Evolutionary conservation across 2,888 invertebrate species (phyloP).

Genomic region (Ichneumoninae sp.): DNA sequence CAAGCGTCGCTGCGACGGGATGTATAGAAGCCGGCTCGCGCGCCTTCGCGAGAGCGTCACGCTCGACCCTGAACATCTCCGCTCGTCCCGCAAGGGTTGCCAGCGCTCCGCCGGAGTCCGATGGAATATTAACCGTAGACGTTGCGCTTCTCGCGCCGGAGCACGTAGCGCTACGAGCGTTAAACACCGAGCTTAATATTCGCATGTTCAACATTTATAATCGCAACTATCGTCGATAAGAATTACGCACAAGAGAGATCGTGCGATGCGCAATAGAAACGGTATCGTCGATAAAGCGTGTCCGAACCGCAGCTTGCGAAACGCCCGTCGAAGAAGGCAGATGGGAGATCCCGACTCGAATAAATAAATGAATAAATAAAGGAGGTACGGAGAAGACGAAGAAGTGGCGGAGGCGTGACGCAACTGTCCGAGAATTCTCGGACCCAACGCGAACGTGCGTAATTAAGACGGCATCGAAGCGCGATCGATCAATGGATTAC

Average conservation of each 20-base stretch:
- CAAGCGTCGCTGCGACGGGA: conserved; percentile 6
- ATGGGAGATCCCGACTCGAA: conserved; percentile 44
- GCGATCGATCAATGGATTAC: conserved; percentile 10
- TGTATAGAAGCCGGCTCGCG: conserved; percentile 20
- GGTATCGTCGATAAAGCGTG: conserved; percentile 3
- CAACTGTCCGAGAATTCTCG: conserved; percentile 43
- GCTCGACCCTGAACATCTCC: conserved; percentile 53
- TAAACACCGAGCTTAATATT: not conserved
- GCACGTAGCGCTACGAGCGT: conserved; percentile 30
- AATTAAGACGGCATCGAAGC: conserved; percentile 40
- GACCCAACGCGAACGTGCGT: conserved; percentile 39
- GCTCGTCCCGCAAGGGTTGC: conserved; percentile 47
- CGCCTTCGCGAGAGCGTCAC: conserved; percentile 53
- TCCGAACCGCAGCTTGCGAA: conserved; percentile 32
- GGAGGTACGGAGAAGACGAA: not conserved
- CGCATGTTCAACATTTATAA: conserved; percentile 49
- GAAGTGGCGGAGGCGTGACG: conserved; percentile 32
- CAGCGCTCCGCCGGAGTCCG: not conserved
- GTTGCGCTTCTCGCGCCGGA: not conserved
- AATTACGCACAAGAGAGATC: conserved; percentile 38
- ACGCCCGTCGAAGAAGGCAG: not conserved
- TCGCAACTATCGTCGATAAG: conserved; percentile 17
- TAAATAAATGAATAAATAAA: conserved; percentile 43
- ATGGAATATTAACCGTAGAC: not conserved
- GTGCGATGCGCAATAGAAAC: conserved; percentile 7